Conservation (phyloP, 2,888 invertebrate species). For the Ormia ochracea region DNA sequence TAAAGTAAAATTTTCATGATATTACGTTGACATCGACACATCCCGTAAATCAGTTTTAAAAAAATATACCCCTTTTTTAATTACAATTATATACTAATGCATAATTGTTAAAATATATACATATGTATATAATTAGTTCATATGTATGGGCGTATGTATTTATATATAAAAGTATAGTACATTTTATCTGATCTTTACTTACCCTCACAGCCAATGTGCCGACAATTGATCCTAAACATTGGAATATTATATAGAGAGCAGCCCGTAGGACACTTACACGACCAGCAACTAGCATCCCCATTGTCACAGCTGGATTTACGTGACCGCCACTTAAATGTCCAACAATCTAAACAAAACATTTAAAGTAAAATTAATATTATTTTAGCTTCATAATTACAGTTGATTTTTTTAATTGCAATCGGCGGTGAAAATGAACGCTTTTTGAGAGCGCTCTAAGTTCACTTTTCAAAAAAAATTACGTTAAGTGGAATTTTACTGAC, state of each 20-base stretch:
- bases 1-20: too few species aligned
- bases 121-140: too few species aligned
- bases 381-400: neutral
- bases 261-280: constrained; percentile 86
- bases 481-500: too few species aligned
- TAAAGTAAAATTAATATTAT: neutral
- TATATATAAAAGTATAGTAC: neutral
- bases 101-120: too few species aligned
- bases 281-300: constrained; percentile 87
- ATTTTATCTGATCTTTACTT: constrained; percentile 59
- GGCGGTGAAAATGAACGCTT: too few species aligned
- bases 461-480: too few species aligned
- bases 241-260: constrained; percentile 87
- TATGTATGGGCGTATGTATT: neutral
- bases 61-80: too few species aligned
- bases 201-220: constrained; percentile 86
- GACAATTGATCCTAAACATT: constrained; percentile 88
- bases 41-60: too few species aligned
- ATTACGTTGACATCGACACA: too few species aligned
- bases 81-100: too few species aligned
- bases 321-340: constrained; percentile 94
- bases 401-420: too few species aligned
- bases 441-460: too few species aligned
- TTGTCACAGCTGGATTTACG: constrained; percentile 94
- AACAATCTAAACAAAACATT: constrained; percentile 79